These are phyloP conservation scores for Periophthalmodon schlosseri DNA, from an alignment of 2,113 vertebrate species.

Conservation along the genomic window DNA sequence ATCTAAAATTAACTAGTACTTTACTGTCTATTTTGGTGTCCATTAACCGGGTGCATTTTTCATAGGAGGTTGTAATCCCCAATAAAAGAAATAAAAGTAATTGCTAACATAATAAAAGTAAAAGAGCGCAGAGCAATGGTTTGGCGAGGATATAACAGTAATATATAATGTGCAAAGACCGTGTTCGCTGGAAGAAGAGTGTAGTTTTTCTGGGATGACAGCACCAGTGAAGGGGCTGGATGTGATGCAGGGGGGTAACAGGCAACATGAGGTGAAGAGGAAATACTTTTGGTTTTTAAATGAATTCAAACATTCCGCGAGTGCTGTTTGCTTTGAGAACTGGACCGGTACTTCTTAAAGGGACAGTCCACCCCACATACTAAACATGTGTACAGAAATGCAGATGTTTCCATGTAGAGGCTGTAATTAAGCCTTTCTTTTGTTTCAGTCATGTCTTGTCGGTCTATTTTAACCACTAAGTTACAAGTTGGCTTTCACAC, in stretches of 20 bases:
- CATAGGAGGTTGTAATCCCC: constrained; percentile 8
- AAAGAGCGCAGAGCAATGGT: constrained; percentile 50
- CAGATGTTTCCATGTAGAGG: constrained; percentile 25
- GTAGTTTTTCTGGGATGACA: constrained; percentile 33
- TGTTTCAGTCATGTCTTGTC: neutral
- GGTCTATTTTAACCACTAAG: neutral
- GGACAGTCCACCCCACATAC: constrained; percentile 28
- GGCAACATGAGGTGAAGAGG: constrained; percentile 70
- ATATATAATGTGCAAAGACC: constrained; percentile 31
- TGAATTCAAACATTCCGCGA: constrained; percentile 64
- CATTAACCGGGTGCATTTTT: neutral
- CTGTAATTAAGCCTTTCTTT: constrained; percentile 27
- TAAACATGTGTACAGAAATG: neutral
- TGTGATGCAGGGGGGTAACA: constrained; percentile 38
- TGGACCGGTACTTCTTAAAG: constrained; percentile 47
- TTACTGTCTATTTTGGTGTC: neutral
- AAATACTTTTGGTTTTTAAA: constrained; percentile 75
- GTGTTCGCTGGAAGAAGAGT: constrained; percentile 29
- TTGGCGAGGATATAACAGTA: constrained; percentile 30
- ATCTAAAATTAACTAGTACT: neutral
- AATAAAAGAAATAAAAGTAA: constrained; percentile 41
- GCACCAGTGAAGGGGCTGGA: constrained; percentile 39
- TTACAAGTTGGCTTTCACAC: neutral
- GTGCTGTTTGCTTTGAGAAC: constrained; percentile 60
- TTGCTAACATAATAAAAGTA: constrained; percentile 10